Conservation (phyloP, 2,797 vertebrate genomes). For the Nasua narica region DNA sequence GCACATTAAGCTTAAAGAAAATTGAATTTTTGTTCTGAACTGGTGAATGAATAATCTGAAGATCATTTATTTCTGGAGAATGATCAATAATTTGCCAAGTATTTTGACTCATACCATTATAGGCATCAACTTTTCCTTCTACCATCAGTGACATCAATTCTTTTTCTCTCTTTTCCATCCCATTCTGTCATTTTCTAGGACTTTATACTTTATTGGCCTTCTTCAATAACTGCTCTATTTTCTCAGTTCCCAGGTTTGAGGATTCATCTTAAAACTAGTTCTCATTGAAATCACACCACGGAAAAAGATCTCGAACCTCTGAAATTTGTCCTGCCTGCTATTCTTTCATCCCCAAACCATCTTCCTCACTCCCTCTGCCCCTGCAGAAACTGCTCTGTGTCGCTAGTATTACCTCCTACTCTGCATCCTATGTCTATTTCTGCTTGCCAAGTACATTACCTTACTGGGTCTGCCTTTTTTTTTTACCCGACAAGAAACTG, state of each 20-base stretch:
- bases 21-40: background rate
- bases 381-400: background rate
- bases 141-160: background rate
- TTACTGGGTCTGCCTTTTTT: background rate
- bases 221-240: background rate
- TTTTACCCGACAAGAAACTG: background rate
- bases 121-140: background rate
- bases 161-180: background rate
- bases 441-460: background rate
- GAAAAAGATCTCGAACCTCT: background rate
- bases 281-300: background rate
- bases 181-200: background rate
- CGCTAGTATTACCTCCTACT: background rate
- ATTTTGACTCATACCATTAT: background rate
- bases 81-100: background rate
- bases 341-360: background rate
- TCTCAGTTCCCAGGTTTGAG: background rate
- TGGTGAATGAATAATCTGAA: background rate
- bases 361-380: background rate
- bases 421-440: background rate
- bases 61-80: background rate
- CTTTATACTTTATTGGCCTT: background rate
- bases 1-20: background rate
- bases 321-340: background rate
- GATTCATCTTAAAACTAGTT: background rate